phyloP scores from a whole-genome alignment of 2,888 invertebrate species.

The Lasioglossum zephyrum region DNA sequence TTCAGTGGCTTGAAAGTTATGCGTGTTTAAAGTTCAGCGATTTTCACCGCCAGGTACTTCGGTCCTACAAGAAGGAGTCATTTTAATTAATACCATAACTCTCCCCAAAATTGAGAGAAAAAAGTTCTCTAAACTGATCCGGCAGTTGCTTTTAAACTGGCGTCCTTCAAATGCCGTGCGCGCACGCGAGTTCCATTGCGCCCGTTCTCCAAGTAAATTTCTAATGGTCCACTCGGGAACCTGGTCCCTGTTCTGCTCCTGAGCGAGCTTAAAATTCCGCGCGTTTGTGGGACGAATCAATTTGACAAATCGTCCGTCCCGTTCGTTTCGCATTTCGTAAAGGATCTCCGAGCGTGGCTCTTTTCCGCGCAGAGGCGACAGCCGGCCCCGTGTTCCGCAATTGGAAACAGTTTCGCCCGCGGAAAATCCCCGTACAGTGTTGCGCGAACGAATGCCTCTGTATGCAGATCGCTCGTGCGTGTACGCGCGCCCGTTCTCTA shows the following conservation, averaged over 20 bases:
- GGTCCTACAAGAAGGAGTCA: background rate
- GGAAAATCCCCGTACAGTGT: slow-evolving; percentile 51
- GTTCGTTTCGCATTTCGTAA: slow-evolving; percentile 34
- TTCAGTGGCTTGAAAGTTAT: no score
- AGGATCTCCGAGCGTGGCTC: slow-evolving; percentile 35
- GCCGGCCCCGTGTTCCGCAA: slow-evolving; percentile 34
- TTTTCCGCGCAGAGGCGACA: slow-evolving; percentile 19
- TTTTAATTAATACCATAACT: background rate
- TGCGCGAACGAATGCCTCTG: slow-evolving; percentile 52
- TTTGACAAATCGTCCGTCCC: slow-evolving; percentile 58
- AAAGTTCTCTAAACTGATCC: background rate
- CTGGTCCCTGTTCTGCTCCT: background rate
- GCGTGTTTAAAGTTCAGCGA: no score
- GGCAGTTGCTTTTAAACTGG: background rate
- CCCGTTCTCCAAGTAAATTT: slow-evolving; percentile 8
- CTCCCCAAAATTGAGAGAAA: background rate
- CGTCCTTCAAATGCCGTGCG: slow-evolving; percentile 18
- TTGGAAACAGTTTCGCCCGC: slow-evolving; percentile 36
- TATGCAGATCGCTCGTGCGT: slow-evolving; percentile 52
- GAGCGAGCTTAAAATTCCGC: slow-evolving; percentile 44
- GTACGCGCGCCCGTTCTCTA: slow-evolving; percentile 21
- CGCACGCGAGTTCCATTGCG: slow-evolving; percentile 1
- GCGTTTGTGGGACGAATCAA: slow-evolving; percentile 47
- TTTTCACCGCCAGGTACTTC: background rate
- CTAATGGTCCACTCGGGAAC: slow-evolving; percentile 4